Evolutionary conservation across 2,113 vertebrate species (phyloP), one percentile per base, ranked within the genome.

Genomic region (Aphyosemion australe): DNA sequence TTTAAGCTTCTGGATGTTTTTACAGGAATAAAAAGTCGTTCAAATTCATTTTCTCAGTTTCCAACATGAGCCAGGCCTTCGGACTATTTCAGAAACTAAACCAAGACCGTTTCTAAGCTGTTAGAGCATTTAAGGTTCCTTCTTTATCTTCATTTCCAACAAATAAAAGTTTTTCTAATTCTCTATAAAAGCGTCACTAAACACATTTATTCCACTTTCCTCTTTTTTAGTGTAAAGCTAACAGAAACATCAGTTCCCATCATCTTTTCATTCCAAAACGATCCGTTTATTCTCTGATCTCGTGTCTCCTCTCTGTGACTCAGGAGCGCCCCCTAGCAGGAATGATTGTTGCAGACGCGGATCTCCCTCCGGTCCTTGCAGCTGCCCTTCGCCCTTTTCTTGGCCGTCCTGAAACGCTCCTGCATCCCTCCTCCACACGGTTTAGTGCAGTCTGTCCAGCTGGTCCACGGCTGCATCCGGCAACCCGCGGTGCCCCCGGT

Each of bases 331-430:
- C 78, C 90, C 90, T 96, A 99, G 93, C 97, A 99, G 43, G 93
- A 90, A 34, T 95, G 93, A 69, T 95, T 91, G 0, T 96, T 97
- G 85, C 97, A 99, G 5, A 95, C 95, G 47, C 96, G 94, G 70
- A 94, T 93, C 90, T 98, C 96, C 86, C 93, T 97, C 83, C 93
- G 93, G 89, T 96, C 93, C 86, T 95, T 96, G 80, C 97, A 99
- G 84, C 92, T 93, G 45, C 88, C 93, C 90, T 95, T 96, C 74
- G 92, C 92, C 66, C 93, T 94, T 89, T 94, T 99, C 93, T 94
- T 97, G 11, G 92, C 90, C 1, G 68, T 86, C 94, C 94, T 95
- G 78, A 94, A 92, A 18, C 95, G 94, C 73, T 98, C 95, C 82
- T 99, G 96, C 78, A 96, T 93, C 20, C 97, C 97, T 13, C 96